Percentiles rank a stretch among this genome's conserved stretches.
These are phyloP conservation scores for Elanus axillaris DNA, from an alignment of 2,113 vertebrate genomes.

Conservation along the genomic window DNA sequence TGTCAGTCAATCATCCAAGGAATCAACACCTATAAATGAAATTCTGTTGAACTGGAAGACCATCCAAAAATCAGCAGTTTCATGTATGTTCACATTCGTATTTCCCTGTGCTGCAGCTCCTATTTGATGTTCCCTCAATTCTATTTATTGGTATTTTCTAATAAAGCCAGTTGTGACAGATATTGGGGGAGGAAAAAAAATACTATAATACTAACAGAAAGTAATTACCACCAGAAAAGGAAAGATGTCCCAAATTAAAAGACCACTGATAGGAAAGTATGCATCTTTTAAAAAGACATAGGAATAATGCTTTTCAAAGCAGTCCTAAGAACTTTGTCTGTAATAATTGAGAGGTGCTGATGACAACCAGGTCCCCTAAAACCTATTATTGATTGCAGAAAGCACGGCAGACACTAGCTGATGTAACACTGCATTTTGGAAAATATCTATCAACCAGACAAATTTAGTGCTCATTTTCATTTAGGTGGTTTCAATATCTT, in stretches of 20 bases:
- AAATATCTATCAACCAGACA: neutral
- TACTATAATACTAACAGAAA: neutral
- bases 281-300: accelerated
- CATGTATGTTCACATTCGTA: accelerated
- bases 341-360: neutral
- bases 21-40: neutral
- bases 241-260: neutral
- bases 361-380: neutral
- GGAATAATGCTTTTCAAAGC: accelerated
- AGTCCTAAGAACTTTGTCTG: neutral
- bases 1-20: neutral
- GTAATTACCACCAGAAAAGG: neutral
- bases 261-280: neutral
- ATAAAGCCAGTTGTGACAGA: neutral
- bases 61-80: neutral
- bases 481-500: neutral
- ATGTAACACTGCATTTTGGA: neutral
- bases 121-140: neutral
- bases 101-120: neutral
- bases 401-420: neutral
- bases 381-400: accelerated
- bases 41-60: neutral
- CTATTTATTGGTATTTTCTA: neutral
- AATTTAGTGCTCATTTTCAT: neutral
- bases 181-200: neutral